Conservation (phyloP, 2,113 vertebrate species). For the Hemichromis elongatus region DNA sequence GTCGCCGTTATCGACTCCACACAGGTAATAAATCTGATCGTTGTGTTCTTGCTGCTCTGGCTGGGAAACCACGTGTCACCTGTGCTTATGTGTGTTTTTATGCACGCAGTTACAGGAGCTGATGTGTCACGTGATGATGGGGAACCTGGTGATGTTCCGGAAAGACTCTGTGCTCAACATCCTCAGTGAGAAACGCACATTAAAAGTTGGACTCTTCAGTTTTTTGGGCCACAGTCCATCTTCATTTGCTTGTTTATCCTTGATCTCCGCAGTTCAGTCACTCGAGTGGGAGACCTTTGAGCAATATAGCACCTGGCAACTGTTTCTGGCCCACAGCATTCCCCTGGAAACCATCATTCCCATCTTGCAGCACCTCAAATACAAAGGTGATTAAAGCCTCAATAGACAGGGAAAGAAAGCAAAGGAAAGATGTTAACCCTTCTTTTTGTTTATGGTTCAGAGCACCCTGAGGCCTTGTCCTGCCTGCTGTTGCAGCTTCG, state of each 20-base stretch:
- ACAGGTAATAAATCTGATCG: conserved; percentile 52
- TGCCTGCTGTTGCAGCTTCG: conserved; percentile 91
- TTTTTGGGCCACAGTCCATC: neutral
- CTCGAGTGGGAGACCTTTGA: conserved; percentile 98
- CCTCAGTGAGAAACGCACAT: conserved; percentile 81
- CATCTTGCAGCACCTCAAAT: conserved; percentile 95
- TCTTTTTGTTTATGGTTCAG: conserved; percentile 55
- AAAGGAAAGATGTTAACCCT: neutral
- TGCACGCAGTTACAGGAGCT: conserved; percentile 86
- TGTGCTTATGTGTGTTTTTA: neutral
- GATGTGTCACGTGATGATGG: conserved; percentile 98
- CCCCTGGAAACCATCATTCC: conserved; percentile 92
- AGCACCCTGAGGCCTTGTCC: conserved; percentile 91
- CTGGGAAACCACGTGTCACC: neutral
- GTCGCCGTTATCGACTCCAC: conserved; percentile 93
- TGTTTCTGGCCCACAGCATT: conserved; percentile 92
- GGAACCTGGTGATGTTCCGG: conserved; percentile 94
- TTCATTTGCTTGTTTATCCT: neutral
- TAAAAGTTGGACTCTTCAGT: neutral
- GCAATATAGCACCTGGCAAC: conserved; percentile 97
- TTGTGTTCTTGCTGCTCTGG: neutral
- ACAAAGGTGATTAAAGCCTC: conserved; percentile 81
- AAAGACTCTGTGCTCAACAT: conserved; percentile 97
- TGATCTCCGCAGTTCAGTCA: conserved; percentile 81
- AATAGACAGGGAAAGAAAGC: neutral